Percentiles rank a stretch among this genome's conserved stretches.
Conservation (phyloP, 1,140 invertebrate genomes). For the Drosophila mauritiana region DNA sequence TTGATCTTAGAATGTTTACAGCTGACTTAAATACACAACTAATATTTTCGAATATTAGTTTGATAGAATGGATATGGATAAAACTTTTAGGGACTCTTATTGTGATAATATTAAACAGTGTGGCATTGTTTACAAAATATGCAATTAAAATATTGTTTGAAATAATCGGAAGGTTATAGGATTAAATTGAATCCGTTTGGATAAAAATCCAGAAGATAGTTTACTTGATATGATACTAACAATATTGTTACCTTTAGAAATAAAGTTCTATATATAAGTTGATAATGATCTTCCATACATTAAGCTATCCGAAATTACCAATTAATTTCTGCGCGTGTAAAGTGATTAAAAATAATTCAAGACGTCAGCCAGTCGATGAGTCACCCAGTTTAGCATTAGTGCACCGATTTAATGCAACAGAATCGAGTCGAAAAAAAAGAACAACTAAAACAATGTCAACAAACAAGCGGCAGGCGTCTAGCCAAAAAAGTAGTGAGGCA, state of each 20-base stretch:
- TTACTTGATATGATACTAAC: too few species aligned
- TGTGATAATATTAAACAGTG: too few species aligned
- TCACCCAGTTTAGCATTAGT: constrained; percentile 42
- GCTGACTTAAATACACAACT: not conserved
- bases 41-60: not conserved
- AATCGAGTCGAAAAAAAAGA: not conserved
- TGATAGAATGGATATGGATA: too few species aligned
- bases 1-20: not conserved
- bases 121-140: too few species aligned
- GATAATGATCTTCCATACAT: not conserved
- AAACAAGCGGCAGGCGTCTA: constrained; percentile 75
- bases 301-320: not conserved
- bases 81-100: too few species aligned
- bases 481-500: constrained; percentile 78
- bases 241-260: too few species aligned
- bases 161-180: too few species aligned
- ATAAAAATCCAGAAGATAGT: too few species aligned
- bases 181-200: too few species aligned
- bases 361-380: constrained; percentile 59
- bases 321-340: constrained; percentile 7
- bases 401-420: constrained; percentile 28
- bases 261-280: too few species aligned
- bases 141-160: too few species aligned
- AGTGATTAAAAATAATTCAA: constrained; percentile 26
- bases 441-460: constrained; percentile 70